Evolutionary conservation across 2,888 invertebrate species (phyloP).

Genomic region (Osmoderma eremita): DNA sequence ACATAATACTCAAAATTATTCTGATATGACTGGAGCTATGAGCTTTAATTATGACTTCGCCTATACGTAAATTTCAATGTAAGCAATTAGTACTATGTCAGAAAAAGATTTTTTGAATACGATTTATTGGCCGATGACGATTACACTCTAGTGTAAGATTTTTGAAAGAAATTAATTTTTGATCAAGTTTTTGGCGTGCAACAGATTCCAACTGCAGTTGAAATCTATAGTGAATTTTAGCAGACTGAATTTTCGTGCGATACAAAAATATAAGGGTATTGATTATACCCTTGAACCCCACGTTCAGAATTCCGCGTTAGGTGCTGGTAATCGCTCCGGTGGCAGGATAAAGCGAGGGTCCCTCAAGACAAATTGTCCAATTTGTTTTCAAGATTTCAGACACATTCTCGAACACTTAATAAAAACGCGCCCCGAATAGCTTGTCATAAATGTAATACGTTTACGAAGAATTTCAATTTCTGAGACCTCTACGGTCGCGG

Average conservation of each 20-base stretch:
- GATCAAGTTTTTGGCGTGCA: too few relatives aligned
- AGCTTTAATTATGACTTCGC: too few relatives aligned
- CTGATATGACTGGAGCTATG: too few relatives aligned
- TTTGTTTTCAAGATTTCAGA: conserved; percentile 57
- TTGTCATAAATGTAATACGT: conserved; percentile 55
- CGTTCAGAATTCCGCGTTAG: conserved; percentile 32
- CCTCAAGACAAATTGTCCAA: conserved; percentile 59
- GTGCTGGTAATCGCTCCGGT: conserved; percentile 43
- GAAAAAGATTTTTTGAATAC: too few relatives aligned
- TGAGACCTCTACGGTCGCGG: conserved; percentile 23
- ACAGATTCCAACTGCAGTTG: too few relatives aligned
- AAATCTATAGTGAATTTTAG: neutral
- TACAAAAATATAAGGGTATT: conserved; percentile 41
- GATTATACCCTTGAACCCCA: conserved; percentile 35
- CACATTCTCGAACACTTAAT: conserved; percentile 58
- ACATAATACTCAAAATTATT: too few relatives aligned
- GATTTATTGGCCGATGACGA: too few relatives aligned
- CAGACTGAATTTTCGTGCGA: neutral
- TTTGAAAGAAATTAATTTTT: too few relatives aligned
- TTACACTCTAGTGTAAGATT: too few relatives aligned
- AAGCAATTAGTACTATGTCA: too few relatives aligned
- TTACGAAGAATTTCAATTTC: conserved; percentile 56
- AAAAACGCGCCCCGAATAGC: conserved; percentile 53
- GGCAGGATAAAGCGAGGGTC: conserved; percentile 42
- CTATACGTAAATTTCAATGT: too few relatives aligned